Percentiles rank a stretch among this genome's conserved stretches.
Conservation (phyloP, 2,888 invertebrate species). For the Melitaea athalia region DNA sequence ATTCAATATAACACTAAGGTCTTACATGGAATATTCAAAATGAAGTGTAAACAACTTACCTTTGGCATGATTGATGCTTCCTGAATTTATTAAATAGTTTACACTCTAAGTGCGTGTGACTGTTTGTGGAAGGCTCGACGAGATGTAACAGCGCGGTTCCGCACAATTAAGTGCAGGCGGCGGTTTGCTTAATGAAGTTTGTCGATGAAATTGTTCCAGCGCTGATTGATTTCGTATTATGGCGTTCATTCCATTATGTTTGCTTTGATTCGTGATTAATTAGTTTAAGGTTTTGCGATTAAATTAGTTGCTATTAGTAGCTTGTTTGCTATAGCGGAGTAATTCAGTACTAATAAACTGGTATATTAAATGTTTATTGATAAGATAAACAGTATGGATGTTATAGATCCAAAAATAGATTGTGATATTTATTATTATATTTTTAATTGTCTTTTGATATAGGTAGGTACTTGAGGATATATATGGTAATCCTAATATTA, state of each 20-base stretch:
- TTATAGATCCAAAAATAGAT: too few relatives aligned
- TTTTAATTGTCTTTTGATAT: too few relatives aligned
- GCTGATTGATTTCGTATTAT: conserved; percentile 19
- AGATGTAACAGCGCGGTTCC: conserved; percentile 21
- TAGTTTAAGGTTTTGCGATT: not conserved
- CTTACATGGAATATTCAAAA: not conserved
- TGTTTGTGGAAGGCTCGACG: conserved; percentile 8
- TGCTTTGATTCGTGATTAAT: conserved; percentile 2
- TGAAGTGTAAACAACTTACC: not conserved
- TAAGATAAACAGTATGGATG: too few relatives aligned
- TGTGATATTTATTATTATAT: too few relatives aligned
- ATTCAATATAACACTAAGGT: not conserved
- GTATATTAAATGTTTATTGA: too few relatives aligned
- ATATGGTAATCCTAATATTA: too few relatives aligned
- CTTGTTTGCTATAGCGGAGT: not conserved
- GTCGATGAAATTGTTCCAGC: conserved; percentile 18
- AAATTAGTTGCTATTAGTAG: not conserved
- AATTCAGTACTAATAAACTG: too few relatives aligned
- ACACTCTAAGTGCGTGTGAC: not conserved
- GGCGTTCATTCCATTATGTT: not conserved
- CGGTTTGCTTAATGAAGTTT: conserved; percentile 24
- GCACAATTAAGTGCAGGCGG: conserved; percentile 23
- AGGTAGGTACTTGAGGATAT: too few relatives aligned
- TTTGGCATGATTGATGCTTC: not conserved
- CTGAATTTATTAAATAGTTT: not conserved